Conservation (phyloP, 2,888 invertebrate genomes). For the Yponomeuta sedellus region DNA sequence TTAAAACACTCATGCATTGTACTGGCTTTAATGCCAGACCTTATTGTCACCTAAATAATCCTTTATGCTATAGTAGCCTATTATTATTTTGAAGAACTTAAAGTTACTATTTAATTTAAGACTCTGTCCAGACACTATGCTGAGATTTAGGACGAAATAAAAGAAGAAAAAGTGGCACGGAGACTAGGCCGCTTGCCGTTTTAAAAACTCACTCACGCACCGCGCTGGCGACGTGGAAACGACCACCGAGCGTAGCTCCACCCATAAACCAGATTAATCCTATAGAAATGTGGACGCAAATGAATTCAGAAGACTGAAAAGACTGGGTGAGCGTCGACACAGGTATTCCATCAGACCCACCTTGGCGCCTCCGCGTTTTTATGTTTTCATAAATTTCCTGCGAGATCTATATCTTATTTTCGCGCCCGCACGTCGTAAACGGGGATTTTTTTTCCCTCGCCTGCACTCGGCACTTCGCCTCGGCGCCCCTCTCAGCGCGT, state of each 20-base stretch:
- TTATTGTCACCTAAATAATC: no score
- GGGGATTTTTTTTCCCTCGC: conserved; percentile 33
- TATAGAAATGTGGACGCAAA: conserved; percentile 24
- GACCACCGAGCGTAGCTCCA: neutral
- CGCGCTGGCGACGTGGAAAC: neutral
- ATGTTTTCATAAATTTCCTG: conserved; percentile 71
- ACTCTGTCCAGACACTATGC: neutral
- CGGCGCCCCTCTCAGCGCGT: conserved; percentile 7
- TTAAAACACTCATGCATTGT: no score
- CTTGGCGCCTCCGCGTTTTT: conserved; percentile 62
- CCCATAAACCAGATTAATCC: conserved; percentile 14
- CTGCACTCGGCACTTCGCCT: conserved; percentile 24
- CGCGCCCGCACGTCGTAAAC: conserved; percentile 50
- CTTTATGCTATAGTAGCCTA: no score
- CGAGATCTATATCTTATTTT: conserved; percentile 72
- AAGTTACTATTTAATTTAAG: no score
- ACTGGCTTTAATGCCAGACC: no score
- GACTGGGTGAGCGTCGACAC: conserved; percentile 33
- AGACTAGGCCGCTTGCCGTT: neutral
- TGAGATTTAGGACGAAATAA: neutral
- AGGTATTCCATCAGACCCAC: conserved; percentile 53
- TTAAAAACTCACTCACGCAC: neutral
- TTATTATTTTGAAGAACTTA: no score
- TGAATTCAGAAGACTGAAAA: conserved; percentile 25
- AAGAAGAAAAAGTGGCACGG: neutral